Evolutionary conservation across 1,140 invertebrate species (phyloP).

Genomic region (Euura lappo): DNA sequence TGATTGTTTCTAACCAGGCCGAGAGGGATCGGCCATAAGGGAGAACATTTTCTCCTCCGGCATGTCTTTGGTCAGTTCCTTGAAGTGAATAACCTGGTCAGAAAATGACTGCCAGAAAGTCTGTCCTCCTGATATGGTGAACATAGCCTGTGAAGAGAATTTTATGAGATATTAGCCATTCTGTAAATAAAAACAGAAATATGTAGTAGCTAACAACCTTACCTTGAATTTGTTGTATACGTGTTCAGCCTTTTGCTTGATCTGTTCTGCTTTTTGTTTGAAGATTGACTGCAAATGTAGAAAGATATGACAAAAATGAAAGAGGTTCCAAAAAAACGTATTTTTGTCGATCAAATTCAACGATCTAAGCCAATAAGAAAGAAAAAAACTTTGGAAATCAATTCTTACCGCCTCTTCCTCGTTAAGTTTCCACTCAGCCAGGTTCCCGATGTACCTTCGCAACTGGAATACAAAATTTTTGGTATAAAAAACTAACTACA

Average conservation of each 20-base stretch:
- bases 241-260: conserved; percentile 69
- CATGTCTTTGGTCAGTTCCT: conserved; percentile 65
- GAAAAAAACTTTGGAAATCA: background rate
- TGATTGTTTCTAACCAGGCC: conserved; percentile 40
- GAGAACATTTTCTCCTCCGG: conserved; percentile 62
- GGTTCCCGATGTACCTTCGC: conserved; percentile 77
- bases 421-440: conserved; percentile 72
- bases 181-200: too few species aligned
- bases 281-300: conserved; percentile 56
- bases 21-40: conserved; percentile 57
- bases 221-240: conserved; percentile 71
- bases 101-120: conserved; percentile 68
- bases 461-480: conserved; percentile 47
- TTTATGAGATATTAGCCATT: background rate
- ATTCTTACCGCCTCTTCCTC: conserved; percentile 62
- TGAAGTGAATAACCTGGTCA: conserved; percentile 64
- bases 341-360: background rate
- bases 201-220: conserved; percentile 16
- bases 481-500: conserved; percentile 16
- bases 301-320: background rate
- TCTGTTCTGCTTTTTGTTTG: conserved; percentile 68
- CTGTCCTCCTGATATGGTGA: conserved; percentile 58
- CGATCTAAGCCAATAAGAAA: too few species aligned
- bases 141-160: conserved; percentile 48
- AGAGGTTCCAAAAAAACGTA: background rate